Percentiles rank a stretch among this genome's conserved stretches.
Conservation (phyloP, 2,888 invertebrate species). For the Spilarctia lutea region DNA sequence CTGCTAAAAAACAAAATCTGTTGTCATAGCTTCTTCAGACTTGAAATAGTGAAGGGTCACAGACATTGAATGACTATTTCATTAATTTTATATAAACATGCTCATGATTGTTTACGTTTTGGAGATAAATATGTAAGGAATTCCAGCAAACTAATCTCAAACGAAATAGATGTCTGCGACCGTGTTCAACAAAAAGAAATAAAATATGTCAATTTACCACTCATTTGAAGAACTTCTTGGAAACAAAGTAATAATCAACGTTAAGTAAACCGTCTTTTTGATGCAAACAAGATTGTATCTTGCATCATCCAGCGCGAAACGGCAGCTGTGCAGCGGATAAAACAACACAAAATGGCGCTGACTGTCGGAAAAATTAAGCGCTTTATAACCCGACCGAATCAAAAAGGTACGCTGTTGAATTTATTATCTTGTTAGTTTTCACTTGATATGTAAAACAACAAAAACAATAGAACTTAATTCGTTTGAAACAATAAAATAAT, state of each 20-base stretch:
- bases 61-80: slow-evolving; percentile 29
- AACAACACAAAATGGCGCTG: slow-evolving; percentile 83
- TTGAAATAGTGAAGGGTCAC: slow-evolving; percentile 15
- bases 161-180: not conserved
- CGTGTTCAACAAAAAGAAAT: slow-evolving; percentile 6
- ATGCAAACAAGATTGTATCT: slow-evolving; percentile 63
- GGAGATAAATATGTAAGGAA: not conserved
- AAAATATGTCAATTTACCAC: slow-evolving; percentile 41
- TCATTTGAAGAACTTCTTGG: slow-evolving; percentile 43
- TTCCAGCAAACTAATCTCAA: not conserved
- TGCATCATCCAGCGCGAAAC: slow-evolving; percentile 76
- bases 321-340: slow-evolving; percentile 15
- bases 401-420: slow-evolving; percentile 29
- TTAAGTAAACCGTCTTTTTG: slow-evolving; percentile 18
- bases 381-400: slow-evolving; percentile 74
- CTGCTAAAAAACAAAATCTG: slow-evolving; percentile 64
- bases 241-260: slow-evolving; percentile 16
- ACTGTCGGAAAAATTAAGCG: slow-evolving; percentile 72
- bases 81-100: slow-evolving; percentile 7
- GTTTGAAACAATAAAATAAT: not conserved
- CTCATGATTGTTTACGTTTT: not conserved
- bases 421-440: not conserved
- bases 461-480: not conserved
- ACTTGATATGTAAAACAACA: no score
- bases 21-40: slow-evolving; percentile 36